Conservation (phyloP, 2,797 vertebrate genomes). For the Morelia viridis region DNA sequence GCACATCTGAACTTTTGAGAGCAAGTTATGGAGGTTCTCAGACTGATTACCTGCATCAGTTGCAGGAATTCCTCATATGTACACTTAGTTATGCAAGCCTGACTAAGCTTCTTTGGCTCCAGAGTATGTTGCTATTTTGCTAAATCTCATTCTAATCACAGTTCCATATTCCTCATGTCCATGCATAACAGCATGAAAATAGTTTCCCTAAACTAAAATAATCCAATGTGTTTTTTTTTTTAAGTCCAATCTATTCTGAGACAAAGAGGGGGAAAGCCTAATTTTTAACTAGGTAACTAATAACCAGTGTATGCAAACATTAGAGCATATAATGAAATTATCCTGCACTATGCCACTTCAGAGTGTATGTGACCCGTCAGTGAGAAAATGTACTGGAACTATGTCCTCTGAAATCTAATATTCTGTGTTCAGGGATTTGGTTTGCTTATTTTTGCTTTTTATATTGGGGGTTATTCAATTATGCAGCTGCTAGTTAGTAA, state of each 20-base stretch:
- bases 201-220: background rate
- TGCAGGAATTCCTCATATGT: background rate
- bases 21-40: background rate
- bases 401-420: background rate
- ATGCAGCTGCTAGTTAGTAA: background rate
- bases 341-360: background rate
- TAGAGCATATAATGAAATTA: background rate
- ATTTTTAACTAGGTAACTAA: background rate
- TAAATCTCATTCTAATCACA: background rate
- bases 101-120: background rate
- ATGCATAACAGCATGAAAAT: background rate
- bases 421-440: background rate
- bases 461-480: background rate
- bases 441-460: background rate
- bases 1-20: background rate
- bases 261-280: background rate
- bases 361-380: background rate
- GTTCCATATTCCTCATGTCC: background rate
- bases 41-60: background rate
- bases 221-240: background rate
- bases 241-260: background rate
- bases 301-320: background rate
- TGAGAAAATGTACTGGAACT: background rate
- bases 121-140: background rate
- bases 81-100: background rate